A percentile compares a stretch with the other conserved stretches of the same genome.
These are phyloP conservation scores for Plumapathes pennacea DNA, from an alignment of 92 coral and sea anemone genomes.

Conservation along the genomic window DNA sequence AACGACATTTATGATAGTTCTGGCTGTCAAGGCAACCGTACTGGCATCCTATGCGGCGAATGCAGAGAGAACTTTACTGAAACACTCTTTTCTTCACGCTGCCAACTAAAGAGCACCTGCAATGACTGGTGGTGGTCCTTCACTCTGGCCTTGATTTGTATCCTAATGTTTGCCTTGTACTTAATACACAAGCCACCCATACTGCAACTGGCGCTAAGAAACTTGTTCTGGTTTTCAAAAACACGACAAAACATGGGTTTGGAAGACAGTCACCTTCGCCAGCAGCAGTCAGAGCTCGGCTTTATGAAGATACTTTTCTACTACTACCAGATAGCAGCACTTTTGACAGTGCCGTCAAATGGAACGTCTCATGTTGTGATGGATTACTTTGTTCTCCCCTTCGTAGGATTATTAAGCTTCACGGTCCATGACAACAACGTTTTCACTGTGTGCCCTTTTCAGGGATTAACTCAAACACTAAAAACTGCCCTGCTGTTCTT, in stretches of 20 bases:
- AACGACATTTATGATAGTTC: constrained; percentile 5
- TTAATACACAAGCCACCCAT: constrained; percentile 29
- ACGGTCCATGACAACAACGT: background rate
- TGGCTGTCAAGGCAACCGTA: constrained; percentile 49
- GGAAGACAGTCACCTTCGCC: no score
- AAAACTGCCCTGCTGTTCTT: constrained; percentile 15
- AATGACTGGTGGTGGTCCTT: constrained; percentile 9
- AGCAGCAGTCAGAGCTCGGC: no score
- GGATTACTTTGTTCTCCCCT: constrained; percentile 3
- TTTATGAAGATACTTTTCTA: constrained; percentile 31
- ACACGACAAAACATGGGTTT: no score
- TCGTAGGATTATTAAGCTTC: constrained; percentile 7
- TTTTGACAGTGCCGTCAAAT: constrained; percentile 9
- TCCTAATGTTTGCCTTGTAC: constrained; percentile 1
- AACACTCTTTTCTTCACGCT: constrained; percentile 4
- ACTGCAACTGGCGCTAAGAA: background rate
- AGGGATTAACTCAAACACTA: constrained; percentile 16
- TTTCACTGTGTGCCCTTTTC: constrained; percentile 38
- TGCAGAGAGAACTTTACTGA: constrained; percentile 30
- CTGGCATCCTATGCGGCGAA: constrained; percentile 32
- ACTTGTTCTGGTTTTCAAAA: constrained; percentile 32
- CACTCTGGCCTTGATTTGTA: background rate
- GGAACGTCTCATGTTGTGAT: constrained; percentile 4
- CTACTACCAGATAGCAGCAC: constrained; percentile 30
- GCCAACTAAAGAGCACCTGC: constrained; percentile 3